Evolutionary conservation across 2,113 vertebrate species (phyloP).

Genomic region (Calidris pygmaea): DNA sequence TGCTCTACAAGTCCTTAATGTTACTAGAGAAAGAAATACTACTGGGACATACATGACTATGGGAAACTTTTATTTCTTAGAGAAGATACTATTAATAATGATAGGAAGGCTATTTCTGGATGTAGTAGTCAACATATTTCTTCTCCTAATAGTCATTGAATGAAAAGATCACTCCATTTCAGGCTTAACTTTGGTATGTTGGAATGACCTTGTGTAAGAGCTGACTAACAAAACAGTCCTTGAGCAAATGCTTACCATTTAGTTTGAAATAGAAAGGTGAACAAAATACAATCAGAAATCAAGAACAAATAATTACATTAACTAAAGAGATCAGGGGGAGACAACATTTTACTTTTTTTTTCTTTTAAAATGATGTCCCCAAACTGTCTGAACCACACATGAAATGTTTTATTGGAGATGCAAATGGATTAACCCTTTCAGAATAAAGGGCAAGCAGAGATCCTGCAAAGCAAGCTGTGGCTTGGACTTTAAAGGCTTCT

Average conservation of each 20-base stretch:
- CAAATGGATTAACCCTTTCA: not conserved
- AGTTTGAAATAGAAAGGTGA: not conserved
- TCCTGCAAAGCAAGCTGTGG: not conserved
- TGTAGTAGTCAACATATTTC: constrained; percentile 17
- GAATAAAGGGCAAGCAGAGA: not conserved
- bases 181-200: not conserved
- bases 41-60: not conserved
- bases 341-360: not conserved
- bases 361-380: not conserved
- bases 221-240: not conserved
- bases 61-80: constrained; percentile 24
- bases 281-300: not conserved
- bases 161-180: constrained; percentile 17
- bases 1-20: not conserved
- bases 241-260: not conserved
- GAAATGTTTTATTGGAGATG: not conserved
- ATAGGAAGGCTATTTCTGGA: constrained; percentile 35
- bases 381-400: not conserved
- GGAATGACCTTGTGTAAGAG: not conserved
- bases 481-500: not conserved
- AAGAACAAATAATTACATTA: not conserved
- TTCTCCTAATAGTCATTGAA: constrained; percentile 4
- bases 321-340: not conserved
- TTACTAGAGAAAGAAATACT: not conserved
- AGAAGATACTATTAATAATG: constrained; percentile 30